Conservation (phyloP, 2,888 invertebrate genomes). For the Gonocerus acuteangulatus region DNA sequence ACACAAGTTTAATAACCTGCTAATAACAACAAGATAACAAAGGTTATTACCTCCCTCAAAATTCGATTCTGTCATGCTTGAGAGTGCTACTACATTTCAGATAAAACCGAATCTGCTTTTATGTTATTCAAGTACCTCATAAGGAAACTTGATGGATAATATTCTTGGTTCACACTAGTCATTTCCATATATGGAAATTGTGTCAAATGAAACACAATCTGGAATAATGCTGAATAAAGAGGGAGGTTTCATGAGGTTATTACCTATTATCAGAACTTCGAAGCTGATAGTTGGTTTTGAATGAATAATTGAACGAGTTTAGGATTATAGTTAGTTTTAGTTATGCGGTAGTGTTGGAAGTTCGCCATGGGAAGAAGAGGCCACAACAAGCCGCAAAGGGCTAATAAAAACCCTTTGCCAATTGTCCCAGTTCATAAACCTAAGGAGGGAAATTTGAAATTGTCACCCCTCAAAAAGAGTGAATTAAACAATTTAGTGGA, state of each 20-base stretch:
- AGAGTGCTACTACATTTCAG: not conserved
- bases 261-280: not conserved
- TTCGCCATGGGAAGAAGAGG: slow-evolving; percentile 13
- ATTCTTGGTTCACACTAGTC: not conserved
- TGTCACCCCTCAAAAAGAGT: slow-evolving; percentile 49
- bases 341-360: too few relatives aligned
- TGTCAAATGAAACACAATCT: slow-evolving; percentile 6
- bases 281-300: not conserved
- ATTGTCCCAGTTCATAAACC: not conserved
- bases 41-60: not conserved
- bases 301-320: too few relatives aligned
- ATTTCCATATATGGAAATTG: slow-evolving; percentile 1
- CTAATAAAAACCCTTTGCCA: not conserved
- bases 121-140: not conserved
- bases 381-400: slow-evolving; percentile 15
- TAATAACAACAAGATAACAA: not conserved
- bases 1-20: too few relatives aligned
- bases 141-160: not conserved
- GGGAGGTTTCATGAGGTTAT: not conserved
- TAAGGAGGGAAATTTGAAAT: slow-evolving; percentile 40
- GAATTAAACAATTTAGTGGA: slow-evolving; percentile 53
- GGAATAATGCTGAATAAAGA: not conserved
- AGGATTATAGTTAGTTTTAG: too few relatives aligned
- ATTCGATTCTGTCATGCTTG: not conserved
- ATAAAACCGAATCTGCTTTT: not conserved